phyloP scores from a whole-genome alignment of 2,888 invertebrate species.

The Ceriagrion tenellum region DNA sequence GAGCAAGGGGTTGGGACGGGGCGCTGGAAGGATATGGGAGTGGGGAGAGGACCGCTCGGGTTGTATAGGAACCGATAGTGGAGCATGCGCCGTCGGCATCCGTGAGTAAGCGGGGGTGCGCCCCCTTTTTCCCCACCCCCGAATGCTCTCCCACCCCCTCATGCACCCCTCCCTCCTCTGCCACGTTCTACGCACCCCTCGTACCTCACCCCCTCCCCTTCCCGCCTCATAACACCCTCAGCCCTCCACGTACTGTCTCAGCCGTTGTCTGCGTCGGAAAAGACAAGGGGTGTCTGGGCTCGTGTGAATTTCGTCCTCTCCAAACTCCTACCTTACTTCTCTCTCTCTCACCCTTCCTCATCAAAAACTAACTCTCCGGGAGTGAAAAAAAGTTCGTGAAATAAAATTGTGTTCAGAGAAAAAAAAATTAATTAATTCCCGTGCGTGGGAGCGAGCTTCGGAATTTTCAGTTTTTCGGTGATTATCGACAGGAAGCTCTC shows the following conservation, averaged over 20 bases:
- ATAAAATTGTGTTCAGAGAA: not conserved
- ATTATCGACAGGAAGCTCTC: conserved; percentile 5
- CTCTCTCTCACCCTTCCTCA: not conserved
- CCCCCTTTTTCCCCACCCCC: not conserved
- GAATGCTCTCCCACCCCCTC: not conserved
- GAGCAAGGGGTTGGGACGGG: not conserved
- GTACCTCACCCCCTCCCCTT: not conserved
- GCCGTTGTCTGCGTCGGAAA: not conserved
- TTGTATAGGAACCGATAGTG: conserved; percentile 40
- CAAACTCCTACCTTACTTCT: not conserved
- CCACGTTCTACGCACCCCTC: not conserved
- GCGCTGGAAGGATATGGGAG: not conserved
- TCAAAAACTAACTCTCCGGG: not conserved
- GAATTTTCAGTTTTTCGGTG: not conserved
- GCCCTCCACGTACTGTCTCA: not conserved
- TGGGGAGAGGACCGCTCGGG: not conserved
- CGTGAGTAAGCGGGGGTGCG: not conserved
- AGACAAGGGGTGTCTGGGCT: not conserved
- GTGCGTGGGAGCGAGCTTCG: not conserved
- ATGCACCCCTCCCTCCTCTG: not conserved
- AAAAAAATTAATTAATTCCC: not conserved
- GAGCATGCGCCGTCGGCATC: conserved; percentile 40
- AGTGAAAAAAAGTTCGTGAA: not conserved
- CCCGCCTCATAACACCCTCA: not conserved
- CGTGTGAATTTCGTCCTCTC: conserved; percentile 2